Evolutionary conservation across 2,888 invertebrate genomes (phyloP).

Genomic region (Chrysolina oricalcia): DNA sequence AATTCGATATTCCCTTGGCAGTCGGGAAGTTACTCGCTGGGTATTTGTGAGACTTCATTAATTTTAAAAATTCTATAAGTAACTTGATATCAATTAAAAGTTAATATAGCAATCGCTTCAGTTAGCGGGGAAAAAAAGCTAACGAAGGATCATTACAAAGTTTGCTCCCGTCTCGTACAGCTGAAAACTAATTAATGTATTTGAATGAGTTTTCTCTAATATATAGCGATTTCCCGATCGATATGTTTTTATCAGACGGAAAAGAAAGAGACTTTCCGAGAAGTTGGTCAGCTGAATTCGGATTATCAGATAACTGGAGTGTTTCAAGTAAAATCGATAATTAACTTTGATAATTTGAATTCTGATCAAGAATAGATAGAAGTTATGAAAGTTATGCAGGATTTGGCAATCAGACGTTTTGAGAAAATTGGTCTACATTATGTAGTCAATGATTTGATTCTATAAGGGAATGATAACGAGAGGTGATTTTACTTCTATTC

Average conservation of each 20-base stretch:
- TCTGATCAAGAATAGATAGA: no score
- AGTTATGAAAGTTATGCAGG: no score
- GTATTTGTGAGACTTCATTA: conserved; percentile 19
- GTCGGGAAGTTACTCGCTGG: conserved; percentile 9
- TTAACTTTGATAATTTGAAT: no score
- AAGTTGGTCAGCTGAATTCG: neutral
- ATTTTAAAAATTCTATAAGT: conserved; percentile 19
- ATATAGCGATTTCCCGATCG: neutral
- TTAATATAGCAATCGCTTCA: conserved; percentile 24
- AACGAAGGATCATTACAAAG: conserved; percentile 44
- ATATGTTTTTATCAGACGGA: neutral
- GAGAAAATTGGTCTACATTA: no score
- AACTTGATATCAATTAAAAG: conserved; percentile 25
- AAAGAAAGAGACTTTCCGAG: neutral
- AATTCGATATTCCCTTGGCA: conserved; percentile 10
- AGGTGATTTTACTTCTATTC: no score
- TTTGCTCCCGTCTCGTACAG: conserved; percentile 23
- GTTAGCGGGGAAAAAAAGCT: conserved; percentile 18
- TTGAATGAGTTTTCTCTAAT: conserved; percentile 1
- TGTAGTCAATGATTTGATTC: no score
- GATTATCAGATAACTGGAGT: no score
- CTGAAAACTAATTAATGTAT: conserved; percentile 9
- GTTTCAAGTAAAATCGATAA: no score
- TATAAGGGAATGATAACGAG: no score
- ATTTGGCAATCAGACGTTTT: no score